Conservation (phyloP, 2,888 invertebrate species). For the Neoascia interrupta region DNA sequence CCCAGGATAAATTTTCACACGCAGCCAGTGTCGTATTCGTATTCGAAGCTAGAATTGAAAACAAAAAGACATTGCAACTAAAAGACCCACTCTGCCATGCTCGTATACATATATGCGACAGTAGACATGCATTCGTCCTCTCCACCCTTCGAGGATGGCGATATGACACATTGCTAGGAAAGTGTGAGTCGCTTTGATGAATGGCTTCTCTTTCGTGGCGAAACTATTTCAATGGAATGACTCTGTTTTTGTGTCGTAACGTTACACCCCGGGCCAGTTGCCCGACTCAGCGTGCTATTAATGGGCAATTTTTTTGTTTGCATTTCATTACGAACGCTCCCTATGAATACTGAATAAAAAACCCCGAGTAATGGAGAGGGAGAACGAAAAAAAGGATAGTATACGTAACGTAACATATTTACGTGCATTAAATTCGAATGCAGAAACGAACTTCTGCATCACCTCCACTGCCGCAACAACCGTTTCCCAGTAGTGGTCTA, state of each 20-base stretch:
- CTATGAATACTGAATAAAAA: conserved; percentile 36
- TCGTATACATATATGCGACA: neutral
- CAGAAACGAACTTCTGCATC: neutral
- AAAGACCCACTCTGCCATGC: conserved; percentile 1
- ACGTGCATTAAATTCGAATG: conserved; percentile 41
- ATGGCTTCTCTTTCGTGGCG: conserved; percentile 44
- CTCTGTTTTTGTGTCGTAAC: neutral
- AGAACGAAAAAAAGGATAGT: neutral
- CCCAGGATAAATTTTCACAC: conserved; percentile 15
- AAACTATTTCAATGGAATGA: conserved; percentile 27
- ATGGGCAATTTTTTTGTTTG: conserved; percentile 37
- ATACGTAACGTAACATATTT: conserved; percentile 30
- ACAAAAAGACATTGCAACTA: conserved; percentile 33
- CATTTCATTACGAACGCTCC: conserved; percentile 46
- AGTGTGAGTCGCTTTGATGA: conserved; percentile 54
- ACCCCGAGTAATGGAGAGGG: neutral
- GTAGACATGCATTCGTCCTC: neutral
- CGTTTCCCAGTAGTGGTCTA: neutral
- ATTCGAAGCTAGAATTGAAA: neutral
- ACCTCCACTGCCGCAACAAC: neutral
- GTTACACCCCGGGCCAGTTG: neutral
- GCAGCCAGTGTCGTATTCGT: neutral
- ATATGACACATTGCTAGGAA: conserved; percentile 28
- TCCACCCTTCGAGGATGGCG: neutral
- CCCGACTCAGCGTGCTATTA: conserved; percentile 18